phyloP scores from a whole-genome alignment of 1,140 invertebrate genomes.

The Orius insidiosus region DNA sequence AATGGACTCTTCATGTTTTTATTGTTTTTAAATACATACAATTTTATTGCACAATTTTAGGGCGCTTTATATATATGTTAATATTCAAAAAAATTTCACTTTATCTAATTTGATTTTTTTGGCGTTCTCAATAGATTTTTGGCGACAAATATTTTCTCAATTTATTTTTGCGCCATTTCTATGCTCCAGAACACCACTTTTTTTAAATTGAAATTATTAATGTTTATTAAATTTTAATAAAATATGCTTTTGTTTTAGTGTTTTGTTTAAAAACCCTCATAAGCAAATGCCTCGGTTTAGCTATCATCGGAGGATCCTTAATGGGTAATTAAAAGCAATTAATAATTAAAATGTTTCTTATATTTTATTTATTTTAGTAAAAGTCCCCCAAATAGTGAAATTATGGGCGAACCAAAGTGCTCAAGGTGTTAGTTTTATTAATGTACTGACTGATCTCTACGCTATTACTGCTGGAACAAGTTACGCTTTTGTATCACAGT shows the following conservation, averaged over 20 bases:
- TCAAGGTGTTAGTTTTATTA: constrained; percentile 74
- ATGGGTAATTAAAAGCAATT: constrained; percentile 40
- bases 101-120: too few relatives aligned
- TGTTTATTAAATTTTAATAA: too few relatives aligned
- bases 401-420: constrained; percentile 65
- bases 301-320: constrained; percentile 73
- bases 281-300: constrained; percentile 72
- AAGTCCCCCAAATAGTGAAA: constrained; percentile 89
- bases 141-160: too few relatives aligned
- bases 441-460: constrained; percentile 67
- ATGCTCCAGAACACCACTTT: too few relatives aligned
- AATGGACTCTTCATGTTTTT: too few relatives aligned
- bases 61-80: too few relatives aligned
- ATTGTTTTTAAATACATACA: too few relatives aligned
- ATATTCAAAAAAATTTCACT: too few relatives aligned
- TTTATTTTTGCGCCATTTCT: too few relatives aligned
- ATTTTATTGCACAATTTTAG: too few relatives aligned
- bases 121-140: too few relatives aligned
- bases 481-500: constrained; percentile 71
- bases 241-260: constrained; percentile 44
- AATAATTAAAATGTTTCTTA: neutral
- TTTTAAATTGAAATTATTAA: too few relatives aligned
- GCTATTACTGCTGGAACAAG: constrained; percentile 73
- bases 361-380: constrained; percentile 40
- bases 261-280: constrained; percentile 69